Evolutionary conservation across 2,113 vertebrate species (phyloP), one percentile per base, ranked within the genome.

Genomic region (Dascyllus trimaculatus): DNA sequence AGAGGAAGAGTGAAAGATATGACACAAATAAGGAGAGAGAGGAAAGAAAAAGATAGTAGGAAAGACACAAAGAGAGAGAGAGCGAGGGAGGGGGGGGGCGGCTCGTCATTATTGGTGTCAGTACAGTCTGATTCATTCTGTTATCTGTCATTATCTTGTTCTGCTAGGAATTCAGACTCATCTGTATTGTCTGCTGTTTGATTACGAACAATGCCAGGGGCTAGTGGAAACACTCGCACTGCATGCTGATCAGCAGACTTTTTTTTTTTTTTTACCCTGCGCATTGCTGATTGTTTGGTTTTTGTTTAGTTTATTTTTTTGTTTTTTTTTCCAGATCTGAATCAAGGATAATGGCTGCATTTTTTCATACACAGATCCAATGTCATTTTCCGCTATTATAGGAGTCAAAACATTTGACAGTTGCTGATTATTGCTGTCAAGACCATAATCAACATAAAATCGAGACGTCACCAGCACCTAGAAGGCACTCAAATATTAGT

Each of bases 111-210:
- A 52, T 48, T 56, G 58, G 59, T 84, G 61, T 76, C 66, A 65
- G 74, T 78, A 81, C 61, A 77, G 66, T 72, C 25, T 64, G 70
- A 74, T 59, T 78, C 63, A 29, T 66, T 75, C 71, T 78, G 46
- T 53, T 82, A 84, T 90, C 84, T 62, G 75, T 71, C 75, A 84
- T 90, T 71, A 86, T 84, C 74, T 84, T 64, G 59, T 86, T 80
- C 70, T 46, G 56, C 57, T 15, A 65, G 71, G 88, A 70, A 81
- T 79, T 84, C 78, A 73, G 38, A 49, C 67, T 78, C 70, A 71
- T 84, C 80, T 84, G 67, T 79, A 85, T 80, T 81, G 81, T 86
- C 81, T 77, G 84, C 51, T 46, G 63, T 45, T 75, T 84, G 85
- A 88, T 88, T 80, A 77, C 68, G 46, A 77, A 57, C 81, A 68